Conservation (phyloP, 2,113 vertebrate genomes). For the Cardinalis cardinalis region DNA sequence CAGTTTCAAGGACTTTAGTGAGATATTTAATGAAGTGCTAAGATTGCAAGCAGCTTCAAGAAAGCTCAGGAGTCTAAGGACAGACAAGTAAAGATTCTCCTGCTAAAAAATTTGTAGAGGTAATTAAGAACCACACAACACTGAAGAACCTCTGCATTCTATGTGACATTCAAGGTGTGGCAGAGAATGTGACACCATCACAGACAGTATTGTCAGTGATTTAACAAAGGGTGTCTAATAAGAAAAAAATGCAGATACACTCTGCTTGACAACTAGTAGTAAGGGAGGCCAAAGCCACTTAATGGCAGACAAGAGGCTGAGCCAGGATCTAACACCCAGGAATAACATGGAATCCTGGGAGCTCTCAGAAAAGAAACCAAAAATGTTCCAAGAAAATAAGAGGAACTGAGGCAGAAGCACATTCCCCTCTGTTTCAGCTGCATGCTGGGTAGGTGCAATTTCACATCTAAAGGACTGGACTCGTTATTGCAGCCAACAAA, state of each 20-base stretch:
- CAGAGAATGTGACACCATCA: neutral
- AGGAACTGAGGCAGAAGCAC: neutral
- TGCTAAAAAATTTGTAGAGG: neutral
- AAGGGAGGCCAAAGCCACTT: neutral
- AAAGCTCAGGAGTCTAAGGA: neutral
- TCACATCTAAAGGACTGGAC: neutral
- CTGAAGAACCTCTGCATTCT: neutral
- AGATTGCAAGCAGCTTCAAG: neutral
- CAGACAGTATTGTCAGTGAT: neutral
- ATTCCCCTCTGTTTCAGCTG: neutral
- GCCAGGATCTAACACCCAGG: neutral
- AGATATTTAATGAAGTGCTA: neutral
- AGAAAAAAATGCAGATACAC: neutral
- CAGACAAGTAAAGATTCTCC: neutral
- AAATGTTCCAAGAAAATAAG: neutral
- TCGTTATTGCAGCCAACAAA: neutral
- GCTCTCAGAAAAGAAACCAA: neutral
- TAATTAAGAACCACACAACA: neutral
- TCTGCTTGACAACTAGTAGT: neutral
- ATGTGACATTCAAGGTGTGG: neutral
- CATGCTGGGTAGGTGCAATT: neutral
- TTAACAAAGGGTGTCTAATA: neutral
- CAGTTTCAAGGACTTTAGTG: neutral
- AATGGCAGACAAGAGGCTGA: neutral
- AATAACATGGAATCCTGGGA: neutral